Evolutionary conservation across 2,113 vertebrate genomes (phyloP), one percentile per base, ranked within the genome.

Genomic region (Microtus pennsylvanicus): DNA sequence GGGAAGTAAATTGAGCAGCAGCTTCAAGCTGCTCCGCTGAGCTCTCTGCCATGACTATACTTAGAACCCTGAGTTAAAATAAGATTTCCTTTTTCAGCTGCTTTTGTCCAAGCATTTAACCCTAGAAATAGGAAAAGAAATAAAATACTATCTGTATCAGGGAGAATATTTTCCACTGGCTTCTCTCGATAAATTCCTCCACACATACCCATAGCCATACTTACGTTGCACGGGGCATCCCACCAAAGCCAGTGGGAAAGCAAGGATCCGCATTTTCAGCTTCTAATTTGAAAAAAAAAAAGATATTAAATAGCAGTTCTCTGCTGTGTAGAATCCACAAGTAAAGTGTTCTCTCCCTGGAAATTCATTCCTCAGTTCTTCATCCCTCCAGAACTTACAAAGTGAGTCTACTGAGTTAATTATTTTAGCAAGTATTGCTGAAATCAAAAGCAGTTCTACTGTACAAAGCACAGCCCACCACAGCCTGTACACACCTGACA

Each of bases 381-480:
- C 47, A 47, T 47, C 47, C 47, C 47, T 47, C 47, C 47, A 47
- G 47, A 47, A 47, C 47, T 47, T 9, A 90, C 35, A 63, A 87
- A 91, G 26, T 90, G 70, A 92, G 16, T 88, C 75, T 89, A 3
- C 38, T 69, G 47, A 65, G 50, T 63, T 94, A 82, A 30, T 76
- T 86, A 90, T 92, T 89, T 96, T 80, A 70, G 61, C 21, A 92
- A 21, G 69, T n/a, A 35, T 17, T 78, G 22, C 77, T 90, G 83
- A 90, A 96, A 95, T 91, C 52, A 65, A 90, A 96, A 93, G 42
- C 80, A n/a, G 8, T 22, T 86, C 2, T 38, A 30, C 55, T 80
- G 6, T 26, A 61, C 21, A 38, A 11, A 61, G 3, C 14, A 63
- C 17, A 5, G 7, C 45, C 0, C 11, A 61, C 69, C 10, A 50